Evolutionary conservation across 2,888 invertebrate genomes (phyloP).

Genomic region (Empis stercorea): DNA sequence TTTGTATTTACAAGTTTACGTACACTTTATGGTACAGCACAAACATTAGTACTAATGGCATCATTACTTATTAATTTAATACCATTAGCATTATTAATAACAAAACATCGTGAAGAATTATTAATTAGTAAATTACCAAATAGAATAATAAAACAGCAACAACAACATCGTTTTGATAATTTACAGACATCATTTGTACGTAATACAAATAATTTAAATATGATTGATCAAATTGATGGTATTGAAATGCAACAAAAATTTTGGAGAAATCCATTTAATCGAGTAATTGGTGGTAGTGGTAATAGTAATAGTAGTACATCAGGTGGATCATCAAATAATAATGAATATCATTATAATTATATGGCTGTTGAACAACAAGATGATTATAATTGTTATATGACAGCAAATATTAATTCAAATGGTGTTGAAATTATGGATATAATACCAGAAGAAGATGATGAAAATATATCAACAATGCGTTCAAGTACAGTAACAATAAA

Average conservation of each 20-base stretch:
- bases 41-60: constrained; percentile 31
- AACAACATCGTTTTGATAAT: constrained; percentile 11
- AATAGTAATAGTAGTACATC: no score
- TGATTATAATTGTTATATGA: constrained; percentile 9
- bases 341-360: constrained; percentile 28
- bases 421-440: constrained; percentile 36
- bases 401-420: constrained; percentile 32
- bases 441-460: constrained; percentile 33
- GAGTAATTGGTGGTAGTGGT: constrained; percentile 12
- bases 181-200: background rate
- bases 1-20: constrained; percentile 34
- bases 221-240: constrained; percentile 30
- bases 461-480: constrained; percentile 29
- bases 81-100: constrained; percentile 31
- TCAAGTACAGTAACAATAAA: constrained; percentile 32
- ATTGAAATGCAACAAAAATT: constrained; percentile 25
- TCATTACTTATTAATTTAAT: constrained; percentile 32
- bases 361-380: constrained; percentile 16
- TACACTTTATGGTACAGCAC: constrained; percentile 32
- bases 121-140: background rate
- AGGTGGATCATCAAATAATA: constrained; percentile 16
- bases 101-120: constrained; percentile 27
- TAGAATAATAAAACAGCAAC: no score
- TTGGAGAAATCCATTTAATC: constrained; percentile 29
- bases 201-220: constrained; percentile 18